Evolutionary conservation across 2,888 invertebrate species (phyloP).

Genomic region (Leucophora obtusa): DNA sequence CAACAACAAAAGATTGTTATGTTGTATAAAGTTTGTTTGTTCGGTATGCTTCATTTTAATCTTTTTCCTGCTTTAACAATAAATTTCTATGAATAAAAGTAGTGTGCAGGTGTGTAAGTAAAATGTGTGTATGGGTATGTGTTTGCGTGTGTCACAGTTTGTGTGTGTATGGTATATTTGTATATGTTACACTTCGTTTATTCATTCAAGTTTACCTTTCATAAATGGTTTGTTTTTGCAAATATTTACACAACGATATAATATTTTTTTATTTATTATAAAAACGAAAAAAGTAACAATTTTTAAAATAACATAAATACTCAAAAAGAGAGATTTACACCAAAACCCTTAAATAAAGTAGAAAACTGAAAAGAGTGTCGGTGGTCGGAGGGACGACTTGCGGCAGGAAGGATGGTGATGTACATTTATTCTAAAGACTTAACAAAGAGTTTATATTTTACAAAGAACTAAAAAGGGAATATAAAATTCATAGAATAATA

Average conservation of each 20-base stretch:
- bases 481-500: slow-evolving; percentile 14
- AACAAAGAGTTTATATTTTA: not conserved
- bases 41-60: not conserved
- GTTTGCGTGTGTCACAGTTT: slow-evolving; percentile 1
- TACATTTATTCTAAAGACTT: slow-evolving; percentile 2
- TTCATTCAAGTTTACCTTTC: slow-evolving; percentile 41
- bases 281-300: slow-evolving; percentile 2
- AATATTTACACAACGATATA: slow-evolving; percentile 38
- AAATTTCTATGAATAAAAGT: not conserved
- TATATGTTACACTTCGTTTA: not conserved
- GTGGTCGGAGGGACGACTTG: not conserved
- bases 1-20: not conserved
- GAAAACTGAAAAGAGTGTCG: not conserved
- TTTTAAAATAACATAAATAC: slow-evolving; percentile 37
- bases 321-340: slow-evolving; percentile 34
- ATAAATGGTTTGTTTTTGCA: slow-evolving; percentile 36
- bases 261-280: not conserved
- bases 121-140: not conserved
- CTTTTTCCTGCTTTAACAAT: not conserved
- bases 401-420: not conserved
- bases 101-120: not conserved
- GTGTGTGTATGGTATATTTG: not conserved
- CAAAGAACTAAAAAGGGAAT: not conserved
- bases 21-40: not conserved
- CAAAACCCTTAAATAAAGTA: slow-evolving; percentile 7